phyloP scores from a whole-genome alignment of 2,113 vertebrate species.

The Tretioscincus oriximinensis region DNA sequence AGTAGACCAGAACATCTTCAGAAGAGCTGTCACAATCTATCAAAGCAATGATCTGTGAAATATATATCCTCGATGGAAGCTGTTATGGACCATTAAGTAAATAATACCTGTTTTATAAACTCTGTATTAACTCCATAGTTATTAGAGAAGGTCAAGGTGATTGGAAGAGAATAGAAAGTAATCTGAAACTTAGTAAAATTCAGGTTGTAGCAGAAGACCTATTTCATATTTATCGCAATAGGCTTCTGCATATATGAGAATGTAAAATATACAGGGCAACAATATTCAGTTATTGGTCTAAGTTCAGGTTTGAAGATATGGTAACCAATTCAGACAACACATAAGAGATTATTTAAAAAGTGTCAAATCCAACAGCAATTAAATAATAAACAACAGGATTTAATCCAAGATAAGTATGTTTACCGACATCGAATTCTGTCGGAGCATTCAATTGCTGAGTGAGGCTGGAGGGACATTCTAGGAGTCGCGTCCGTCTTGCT shows the following conservation, averaged over 20 bases:
- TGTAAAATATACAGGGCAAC: background rate
- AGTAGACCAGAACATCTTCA: slow-evolving; percentile 68
- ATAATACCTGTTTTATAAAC: slow-evolving; percentile 70
- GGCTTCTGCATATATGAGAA: background rate
- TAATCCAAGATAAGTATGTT: too few species aligned
- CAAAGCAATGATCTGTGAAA: slow-evolving; percentile 64
- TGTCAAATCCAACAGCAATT: background rate
- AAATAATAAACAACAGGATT: background rate
- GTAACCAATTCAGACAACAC: background rate
- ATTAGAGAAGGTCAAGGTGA: slow-evolving; percentile 49
- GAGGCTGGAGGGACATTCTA: too few species aligned
- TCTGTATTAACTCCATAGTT: slow-evolving; percentile 57
- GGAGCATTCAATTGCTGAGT: too few species aligned
- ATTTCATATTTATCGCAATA: background rate
- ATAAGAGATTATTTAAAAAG: background rate
- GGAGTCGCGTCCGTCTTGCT: too few species aligned
- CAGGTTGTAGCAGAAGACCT: background rate
- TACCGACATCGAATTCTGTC: too few species aligned
- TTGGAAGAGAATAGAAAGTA: slow-evolving; percentile 43
- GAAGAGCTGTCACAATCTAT: slow-evolving; percentile 68
- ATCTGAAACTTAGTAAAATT: slow-evolving; percentile 20
- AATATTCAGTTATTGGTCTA: background rate
- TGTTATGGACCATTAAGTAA: slow-evolving; percentile 66
- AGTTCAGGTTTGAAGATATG: background rate
- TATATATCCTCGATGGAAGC: slow-evolving; percentile 63